Evolutionary conservation across 2,113 vertebrate species (phyloP), one percentile per base, ranked within the genome.

Genomic region (Xenus cinereus): DNA sequence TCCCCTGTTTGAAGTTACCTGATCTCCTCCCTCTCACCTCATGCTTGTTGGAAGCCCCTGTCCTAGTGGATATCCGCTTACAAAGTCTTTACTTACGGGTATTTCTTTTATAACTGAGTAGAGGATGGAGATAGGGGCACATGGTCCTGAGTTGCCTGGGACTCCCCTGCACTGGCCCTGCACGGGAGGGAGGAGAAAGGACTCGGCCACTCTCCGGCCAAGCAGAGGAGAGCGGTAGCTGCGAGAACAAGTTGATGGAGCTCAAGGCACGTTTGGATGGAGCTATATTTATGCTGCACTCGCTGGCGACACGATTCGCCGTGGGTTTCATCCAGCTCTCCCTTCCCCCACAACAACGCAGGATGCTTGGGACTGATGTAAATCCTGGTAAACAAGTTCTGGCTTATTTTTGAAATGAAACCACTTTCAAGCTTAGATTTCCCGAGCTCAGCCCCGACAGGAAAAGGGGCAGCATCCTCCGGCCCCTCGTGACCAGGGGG

Each of bases 271-370:
- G 16, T 23, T 64, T 73, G 8, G 35, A 46, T 51, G 87, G 68
- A 90, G 85, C 86, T 94, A 19, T 72, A 71, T 94, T 94, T 96
- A 4, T 84, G 81, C 51, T 35, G 2, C 9, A 0, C 68, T 84
- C 0, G 3, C 86, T 75, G 90, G 39, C 9, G 53, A 87, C 69
- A 60, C 1, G 4, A 78, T 72, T 91, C 1, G 33, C 89, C 51
- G 93, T 91, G 95, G 87, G 89, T 82, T 96, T 37, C 74, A 85
- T 79, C 93, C 91, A 73, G 89, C 87, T 64, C 87, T 89, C 93
- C 93, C 95, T 89, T 76, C 89, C 94, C 91, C 93, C 94, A 39
- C 28, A 10, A 7, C 68, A 71, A 27, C 1, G 10, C 87, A 22
- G 89, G 69, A 68, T 66, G 89, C 64, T 74, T 4, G 1, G 62